Conservation (phyloP, 2,113 vertebrate genomes). For the Fulmarus glacialis region DNA sequence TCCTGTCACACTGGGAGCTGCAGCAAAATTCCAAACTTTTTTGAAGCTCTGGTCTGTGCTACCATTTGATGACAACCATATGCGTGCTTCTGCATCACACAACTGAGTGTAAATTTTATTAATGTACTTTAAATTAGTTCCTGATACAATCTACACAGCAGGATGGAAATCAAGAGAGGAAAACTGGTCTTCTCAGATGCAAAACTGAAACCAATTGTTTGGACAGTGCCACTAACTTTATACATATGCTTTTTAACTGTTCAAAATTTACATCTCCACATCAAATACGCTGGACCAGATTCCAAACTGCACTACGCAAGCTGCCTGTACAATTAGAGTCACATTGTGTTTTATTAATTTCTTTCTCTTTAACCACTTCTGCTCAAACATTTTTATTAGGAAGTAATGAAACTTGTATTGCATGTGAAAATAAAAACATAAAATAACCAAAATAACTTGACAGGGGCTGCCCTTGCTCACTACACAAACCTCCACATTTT, state of each 20-base stretch:
- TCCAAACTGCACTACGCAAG: not conserved
- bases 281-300: not conserved
- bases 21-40: not conserved
- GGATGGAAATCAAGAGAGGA: not conserved
- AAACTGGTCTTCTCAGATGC: not conserved
- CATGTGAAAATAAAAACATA: not conserved
- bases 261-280: not conserved
- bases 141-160: not conserved
- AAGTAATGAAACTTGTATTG: not conserved
- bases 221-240: not conserved
- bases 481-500: not conserved
- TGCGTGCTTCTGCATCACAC: not conserved
- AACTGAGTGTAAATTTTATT: not conserved
- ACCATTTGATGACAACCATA: conserved; percentile 23
- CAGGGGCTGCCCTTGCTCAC: not conserved
- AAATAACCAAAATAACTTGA: not conserved
- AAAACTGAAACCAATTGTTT: not conserved
- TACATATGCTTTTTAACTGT: not conserved
- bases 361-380: not conserved
- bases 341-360: not conserved
- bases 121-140: conserved; percentile 3
- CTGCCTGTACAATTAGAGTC: not conserved
- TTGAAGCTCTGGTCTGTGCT: not conserved
- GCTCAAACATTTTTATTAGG: not conserved
- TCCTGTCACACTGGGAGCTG: not conserved